Percentiles rank a stretch among this genome's conserved stretches.
phyloP scores from a whole-genome alignment of 2,113 vertebrate species.

The Tonatia bakeri region DNA sequence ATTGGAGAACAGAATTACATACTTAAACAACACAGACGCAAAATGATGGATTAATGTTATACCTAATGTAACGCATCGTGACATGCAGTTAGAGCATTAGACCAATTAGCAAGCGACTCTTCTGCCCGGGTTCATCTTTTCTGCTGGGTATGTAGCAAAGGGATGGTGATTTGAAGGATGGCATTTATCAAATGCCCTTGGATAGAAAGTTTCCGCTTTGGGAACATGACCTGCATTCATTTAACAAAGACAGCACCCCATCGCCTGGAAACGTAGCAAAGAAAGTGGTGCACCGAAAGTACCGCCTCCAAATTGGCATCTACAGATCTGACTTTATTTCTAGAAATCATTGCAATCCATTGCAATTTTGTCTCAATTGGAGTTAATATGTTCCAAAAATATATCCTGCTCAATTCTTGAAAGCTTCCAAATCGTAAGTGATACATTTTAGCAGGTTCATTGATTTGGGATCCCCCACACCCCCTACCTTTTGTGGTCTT shows the following conservation, averaged over 20 bases:
- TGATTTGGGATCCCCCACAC: background rate
- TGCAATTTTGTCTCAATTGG: background rate
- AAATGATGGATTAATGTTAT: conserved; percentile 55
- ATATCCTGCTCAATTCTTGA: conserved; percentile 38
- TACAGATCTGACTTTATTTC: background rate
- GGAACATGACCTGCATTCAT: conserved; percentile 33
- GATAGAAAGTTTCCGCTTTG: conserved; percentile 48
- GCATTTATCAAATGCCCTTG: conserved; percentile 14
- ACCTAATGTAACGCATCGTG: conserved; percentile 33
- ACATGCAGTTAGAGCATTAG: conserved; percentile 27
- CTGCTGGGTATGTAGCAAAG: background rate
- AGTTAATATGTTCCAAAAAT: background rate
- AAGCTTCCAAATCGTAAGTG: background rate
- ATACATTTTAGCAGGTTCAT: background rate
- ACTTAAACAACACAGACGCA: conserved; percentile 40
- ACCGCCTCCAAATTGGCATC: background rate
- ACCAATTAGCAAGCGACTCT: conserved; percentile 50
- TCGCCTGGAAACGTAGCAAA: conserved; percentile 9
- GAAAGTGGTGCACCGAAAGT: background rate
- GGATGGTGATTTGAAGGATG: conserved; percentile 36
- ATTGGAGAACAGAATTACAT: conserved; percentile 54
- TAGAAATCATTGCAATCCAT: background rate
- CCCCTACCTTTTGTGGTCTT: conserved; percentile 11
- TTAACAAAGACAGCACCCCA: background rate
- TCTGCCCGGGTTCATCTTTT: conserved; percentile 32